Base-by-base conservation (phyloP, 1,140 invertebrate genomes). In the Drosophila dunni region DNA sequence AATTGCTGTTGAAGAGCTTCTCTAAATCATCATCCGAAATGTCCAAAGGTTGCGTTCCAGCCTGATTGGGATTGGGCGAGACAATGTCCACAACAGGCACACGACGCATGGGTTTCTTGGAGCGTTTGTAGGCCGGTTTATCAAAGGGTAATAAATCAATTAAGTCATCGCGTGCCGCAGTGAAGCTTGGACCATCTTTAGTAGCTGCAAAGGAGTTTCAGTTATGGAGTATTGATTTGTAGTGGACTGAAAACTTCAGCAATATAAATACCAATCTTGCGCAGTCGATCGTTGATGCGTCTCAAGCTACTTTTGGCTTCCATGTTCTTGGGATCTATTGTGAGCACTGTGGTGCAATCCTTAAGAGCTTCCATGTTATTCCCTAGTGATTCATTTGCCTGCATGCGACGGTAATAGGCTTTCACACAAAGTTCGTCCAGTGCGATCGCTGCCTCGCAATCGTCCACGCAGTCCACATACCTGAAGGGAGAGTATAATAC, bases 41-140 rank as follows among this genome's bases (percentile, higher is more conserved):
- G 50, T 73, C 75, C n/a, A 90, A 72, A 24, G 78, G 76, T n/a
- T 77, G 73, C 17, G 62, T 67, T 0, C 81, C 81, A 29, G 70
- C 53, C 36, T 61, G 73, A 7, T n/a, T 69, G 7, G 60, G 70
- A 20, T 88, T 75, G 1, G 85, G 90, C 4, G 93, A 83, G 8
- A 93, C 91, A 40, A 94, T 93, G 74, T 95, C 94, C 56, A 93
- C 91, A 40, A 95, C 93, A 2, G 89, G 75, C 24, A 95, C 92
- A 58, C 93, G 92, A 60, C 93, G 94, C 42, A 95, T 76, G 0
- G 94, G 91, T 75, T 94, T 93, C 93, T 95, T 95, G 9, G 94
- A 95, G 71, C 94, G 93, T 74, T 94, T 92, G 84, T 95, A 94
- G 8, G 94, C 94, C 13, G 94, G 93, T 92, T 96, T 96, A 67